Conservation (phyloP, 2,888 invertebrate genomes). For the Mythimna loreyi region DNA sequence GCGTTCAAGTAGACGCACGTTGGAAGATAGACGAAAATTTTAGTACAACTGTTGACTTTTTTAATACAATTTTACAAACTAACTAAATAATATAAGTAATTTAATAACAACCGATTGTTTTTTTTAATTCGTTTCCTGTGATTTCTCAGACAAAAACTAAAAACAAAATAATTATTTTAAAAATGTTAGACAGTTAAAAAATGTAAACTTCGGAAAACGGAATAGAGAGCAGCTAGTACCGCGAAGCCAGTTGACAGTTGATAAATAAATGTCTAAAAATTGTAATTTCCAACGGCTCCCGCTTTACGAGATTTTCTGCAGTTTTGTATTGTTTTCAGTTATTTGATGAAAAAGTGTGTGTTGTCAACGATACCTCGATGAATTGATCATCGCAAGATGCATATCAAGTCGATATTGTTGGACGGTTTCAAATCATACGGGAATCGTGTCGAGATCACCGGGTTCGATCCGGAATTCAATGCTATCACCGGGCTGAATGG, state of each 20-base stretch:
- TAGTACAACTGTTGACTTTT: background rate
- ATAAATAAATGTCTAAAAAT: conserved; percentile 16
- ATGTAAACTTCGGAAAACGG: background rate
- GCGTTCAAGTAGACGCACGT: conserved; percentile 22
- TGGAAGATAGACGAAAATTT: background rate
- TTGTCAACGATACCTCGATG: conserved; percentile 35
- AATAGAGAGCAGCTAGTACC: background rate
- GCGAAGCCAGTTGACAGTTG: background rate
- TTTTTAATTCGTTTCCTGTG: background rate
- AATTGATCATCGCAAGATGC: conserved; percentile 91
- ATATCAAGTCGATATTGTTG: conserved; percentile 97
- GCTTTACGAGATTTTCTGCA: conserved; percentile 31
- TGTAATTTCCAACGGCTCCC: conserved; percentile 69
- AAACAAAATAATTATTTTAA: background rate
- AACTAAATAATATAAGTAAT: no score
- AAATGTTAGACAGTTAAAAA: background rate
- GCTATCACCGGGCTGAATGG: conserved; percentile 99
- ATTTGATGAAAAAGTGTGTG: conserved; percentile 4
- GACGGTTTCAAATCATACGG: conserved; percentile 99
- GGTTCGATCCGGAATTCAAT: conserved; percentile 98
- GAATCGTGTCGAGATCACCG: conserved; percentile 96
- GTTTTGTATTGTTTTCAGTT: background rate
- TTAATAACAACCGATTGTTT: background rate
- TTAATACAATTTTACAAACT: no score
- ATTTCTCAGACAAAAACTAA: background rate